phyloP scores from a whole-genome alignment of 2,888 invertebrate species.

The Eurytoma adleriae region DNA sequence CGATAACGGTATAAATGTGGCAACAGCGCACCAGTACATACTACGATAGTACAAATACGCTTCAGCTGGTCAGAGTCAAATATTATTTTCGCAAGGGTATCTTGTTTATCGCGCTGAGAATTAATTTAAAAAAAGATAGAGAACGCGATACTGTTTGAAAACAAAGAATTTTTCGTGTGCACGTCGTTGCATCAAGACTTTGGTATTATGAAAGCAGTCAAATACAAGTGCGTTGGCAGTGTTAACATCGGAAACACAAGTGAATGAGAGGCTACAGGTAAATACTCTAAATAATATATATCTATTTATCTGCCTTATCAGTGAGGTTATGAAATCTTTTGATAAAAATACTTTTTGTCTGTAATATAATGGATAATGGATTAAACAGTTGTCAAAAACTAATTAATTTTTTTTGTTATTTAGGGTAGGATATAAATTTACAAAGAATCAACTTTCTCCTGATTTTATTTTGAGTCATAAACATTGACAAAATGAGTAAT shows the following conservation, averaged over 20 bases:
- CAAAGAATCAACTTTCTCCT: not conserved
- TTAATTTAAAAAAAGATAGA: constrained; percentile 12
- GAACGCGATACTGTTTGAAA: constrained; percentile 6
- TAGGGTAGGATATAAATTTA: not conserved
- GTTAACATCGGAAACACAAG: constrained; percentile 5
- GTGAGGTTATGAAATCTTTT: constrained; percentile 46
- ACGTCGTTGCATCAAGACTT: not conserved
- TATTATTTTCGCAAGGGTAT: constrained; percentile 26
- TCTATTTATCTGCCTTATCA: constrained; percentile 18
- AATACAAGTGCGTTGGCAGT: not conserved
- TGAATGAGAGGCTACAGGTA: constrained; percentile 43
- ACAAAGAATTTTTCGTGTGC: constrained; percentile 29
- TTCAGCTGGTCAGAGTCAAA: constrained; percentile 36
- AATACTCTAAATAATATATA: constrained; percentile 31
- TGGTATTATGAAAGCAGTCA: not conserved
- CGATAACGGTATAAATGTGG: constrained; percentile 14
- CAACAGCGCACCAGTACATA: constrained; percentile 27
- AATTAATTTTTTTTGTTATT: not conserved
- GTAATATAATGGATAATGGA: too few species aligned
- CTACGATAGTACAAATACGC: constrained; percentile 1
- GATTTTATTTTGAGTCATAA: not conserved
- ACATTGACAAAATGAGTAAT: not conserved
- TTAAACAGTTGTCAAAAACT: constrained; percentile 7
- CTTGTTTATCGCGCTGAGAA: constrained; percentile 23
- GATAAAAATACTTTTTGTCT: constrained; percentile 48